A percentile compares a stretch with the other conserved stretches of the same genome.
Evolutionary conservation across 2,888 invertebrate species (phyloP).

Genomic region (Caenorhabditis sinica): DNA sequence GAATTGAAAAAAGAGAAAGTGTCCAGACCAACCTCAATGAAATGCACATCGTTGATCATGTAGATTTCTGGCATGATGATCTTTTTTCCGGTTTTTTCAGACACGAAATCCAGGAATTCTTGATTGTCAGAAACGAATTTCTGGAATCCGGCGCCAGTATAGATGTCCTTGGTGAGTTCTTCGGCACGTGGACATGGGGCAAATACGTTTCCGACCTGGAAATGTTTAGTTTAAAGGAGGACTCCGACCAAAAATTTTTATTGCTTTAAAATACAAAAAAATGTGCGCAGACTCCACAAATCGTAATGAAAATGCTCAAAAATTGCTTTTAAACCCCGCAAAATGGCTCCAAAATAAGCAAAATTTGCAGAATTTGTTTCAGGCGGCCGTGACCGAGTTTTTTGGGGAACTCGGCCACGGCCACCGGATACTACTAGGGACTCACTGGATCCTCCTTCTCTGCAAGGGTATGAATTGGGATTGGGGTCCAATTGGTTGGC

Average conservation of each 20-base stretch:
- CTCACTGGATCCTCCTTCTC: conserved; percentile 73
- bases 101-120: conserved; percentile 71
- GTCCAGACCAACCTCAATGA: conserved; percentile 75
- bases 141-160: conserved; percentile 66
- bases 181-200: conserved; percentile 76
- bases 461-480: conserved; percentile 78
- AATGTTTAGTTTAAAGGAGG: too few species aligned
- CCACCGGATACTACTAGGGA: too few species aligned
- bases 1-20: too few species aligned
- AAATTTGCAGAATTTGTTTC: too few species aligned
- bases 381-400: too few species aligned
- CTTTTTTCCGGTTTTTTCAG: conserved; percentile 73
- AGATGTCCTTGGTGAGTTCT: conserved; percentile 70
- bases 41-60: conserved; percentile 76
- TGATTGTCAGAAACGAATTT: conserved; percentile 72
- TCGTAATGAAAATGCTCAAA: too few species aligned
- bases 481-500: conserved; percentile 79
- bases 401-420: too few species aligned
- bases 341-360: too few species aligned
- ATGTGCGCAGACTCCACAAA: too few species aligned
- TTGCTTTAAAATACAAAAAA: too few species aligned
- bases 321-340: too few species aligned
- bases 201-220: conserved; percentile 76
- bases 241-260: too few species aligned
- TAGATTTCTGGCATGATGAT: conserved; percentile 74